phyloP scores from a whole-genome alignment of 2,113 vertebrate genomes.

The Pseudorasbora parva region DNA sequence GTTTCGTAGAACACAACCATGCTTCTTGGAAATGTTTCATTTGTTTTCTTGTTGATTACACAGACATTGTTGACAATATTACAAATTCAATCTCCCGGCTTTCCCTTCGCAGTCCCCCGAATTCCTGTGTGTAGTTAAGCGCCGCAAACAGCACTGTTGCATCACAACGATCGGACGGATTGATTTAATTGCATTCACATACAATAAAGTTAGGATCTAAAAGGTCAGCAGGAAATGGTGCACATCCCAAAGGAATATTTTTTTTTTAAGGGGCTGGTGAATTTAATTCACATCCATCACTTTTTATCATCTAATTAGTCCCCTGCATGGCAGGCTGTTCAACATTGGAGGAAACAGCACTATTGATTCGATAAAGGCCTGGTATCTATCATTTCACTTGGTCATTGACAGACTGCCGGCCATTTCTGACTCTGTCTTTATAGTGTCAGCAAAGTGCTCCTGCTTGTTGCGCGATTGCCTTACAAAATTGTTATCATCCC shows the following conservation, averaged over 20 bases:
- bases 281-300: conserved; percentile 97
- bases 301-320: conserved; percentile 99
- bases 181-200: conserved; percentile 90
- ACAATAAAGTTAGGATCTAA: conserved; percentile 90
- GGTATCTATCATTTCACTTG: conserved; percentile 89
- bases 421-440: conserved; percentile 69
- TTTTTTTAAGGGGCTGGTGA: conserved; percentile 75
- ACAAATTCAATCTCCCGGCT: conserved; percentile 17
- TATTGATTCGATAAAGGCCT: conserved; percentile 90
- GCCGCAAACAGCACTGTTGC: conserved; percentile 73
- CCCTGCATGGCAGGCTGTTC: conserved; percentile 85
- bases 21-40: conserved; percentile 22
- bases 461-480: conserved; percentile 44
- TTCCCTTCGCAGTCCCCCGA: conserved; percentile 59
- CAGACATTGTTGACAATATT: conserved; percentile 26
- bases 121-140: conserved; percentile 81
- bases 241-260: conserved; percentile 84
- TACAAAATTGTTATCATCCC: conserved; percentile 47
- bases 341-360: conserved; percentile 79
- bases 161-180: conserved; percentile 87
- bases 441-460: conserved; percentile 66
- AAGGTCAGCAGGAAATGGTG: conserved; percentile 93
- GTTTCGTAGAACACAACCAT: conserved; percentile 23
- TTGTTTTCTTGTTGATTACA: conserved; percentile 31
- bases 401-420: conserved; percentile 64